Evolutionary conservation across 92 coral and sea anemone species (phyloP), one percentile per base, ranked within the genome.

Genomic region (Siderastrea radians): DNA sequence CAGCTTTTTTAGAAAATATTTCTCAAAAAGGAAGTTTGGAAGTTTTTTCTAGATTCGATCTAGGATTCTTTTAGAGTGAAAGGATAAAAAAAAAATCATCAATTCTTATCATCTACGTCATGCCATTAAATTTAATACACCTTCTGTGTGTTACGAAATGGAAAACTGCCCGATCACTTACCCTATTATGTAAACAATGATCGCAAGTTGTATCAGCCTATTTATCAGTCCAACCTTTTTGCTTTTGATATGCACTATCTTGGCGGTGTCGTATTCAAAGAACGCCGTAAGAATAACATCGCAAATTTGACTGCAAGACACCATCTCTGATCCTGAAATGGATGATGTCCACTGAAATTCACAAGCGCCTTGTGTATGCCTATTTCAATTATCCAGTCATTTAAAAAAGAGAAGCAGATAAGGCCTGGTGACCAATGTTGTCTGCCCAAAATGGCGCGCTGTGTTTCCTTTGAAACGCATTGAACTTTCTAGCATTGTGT

Each of bases 201-300:
- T 93, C 7, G 69, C 82, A 6, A 95, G 89, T 58, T 95, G 98
- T 14, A 95, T 91, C 19, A 95, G 19, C 48, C 98, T 85, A 68
- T 92, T 93, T 60, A 95, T 93, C 48, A 91, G 76, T 4, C 98
- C 98, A 70, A 95, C 91, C 79, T 89, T 95, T 84, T 95, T 95
- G 95, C 95, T 95, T 77, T 91, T 93, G 26, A 95, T 95, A 61
- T 93, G 96, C 64, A 95, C 98, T 59, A 95, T 93, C 77, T 95
- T 95, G 64, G 90, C 88, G 49, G 98, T 95, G 80, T 95, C 95
- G 68, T 95, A 95, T 58, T 93, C 96, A 44, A 95, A 89, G 15
- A 95, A 60, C 44, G 94, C 73, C 47, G 91, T 48, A 5, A 86
- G 77, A 45, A 91, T 10, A 55, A 48, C 19, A 14, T 74, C 61